phyloP scores from a whole-genome alignment of 2,888 invertebrate species.

The Lithosia quadra region DNA sequence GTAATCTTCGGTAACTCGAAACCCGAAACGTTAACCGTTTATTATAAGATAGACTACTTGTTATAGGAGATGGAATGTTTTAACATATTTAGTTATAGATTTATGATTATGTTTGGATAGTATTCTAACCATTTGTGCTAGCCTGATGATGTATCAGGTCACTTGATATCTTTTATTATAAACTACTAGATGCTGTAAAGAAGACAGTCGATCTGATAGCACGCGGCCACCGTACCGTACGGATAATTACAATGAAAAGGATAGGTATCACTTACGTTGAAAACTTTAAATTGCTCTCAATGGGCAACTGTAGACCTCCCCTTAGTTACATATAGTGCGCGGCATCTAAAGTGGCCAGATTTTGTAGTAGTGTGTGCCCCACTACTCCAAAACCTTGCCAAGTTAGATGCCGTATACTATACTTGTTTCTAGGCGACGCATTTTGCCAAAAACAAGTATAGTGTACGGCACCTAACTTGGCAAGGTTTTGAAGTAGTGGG shows the following conservation, averaged over 20 bases:
- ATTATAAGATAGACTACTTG: slow-evolving; percentile 9
- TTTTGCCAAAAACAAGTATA: no score
- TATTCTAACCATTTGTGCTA: neutral
- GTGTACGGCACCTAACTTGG: no score
- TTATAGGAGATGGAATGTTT: slow-evolving; percentile 7
- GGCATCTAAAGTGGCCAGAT: no score
- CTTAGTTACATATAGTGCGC: no score
- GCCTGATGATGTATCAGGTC: neutral
- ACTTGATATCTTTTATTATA: neutral
- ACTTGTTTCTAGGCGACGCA: no score
- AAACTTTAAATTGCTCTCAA: neutral
- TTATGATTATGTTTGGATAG: neutral
- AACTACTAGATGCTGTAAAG: neutral
- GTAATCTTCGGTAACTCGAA: slow-evolving; percentile 47
- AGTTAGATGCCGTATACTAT: no score
- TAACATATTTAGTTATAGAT: neutral
- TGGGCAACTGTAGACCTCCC: no score
- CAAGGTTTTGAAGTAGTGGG: no score
- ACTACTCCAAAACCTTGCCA: no score
- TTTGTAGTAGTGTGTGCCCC: no score
- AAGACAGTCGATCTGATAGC: neutral
- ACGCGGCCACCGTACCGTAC: neutral
- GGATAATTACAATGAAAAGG: neutral
- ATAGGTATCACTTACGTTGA: neutral
- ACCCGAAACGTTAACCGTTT: slow-evolving; percentile 12